A percentile compares a stretch with the other conserved stretches of the same genome.
These are phyloP conservation scores for Oegoconia quadripuncta DNA, from an alignment of 2,888 invertebrate species.

Conservation along the genomic window DNA sequence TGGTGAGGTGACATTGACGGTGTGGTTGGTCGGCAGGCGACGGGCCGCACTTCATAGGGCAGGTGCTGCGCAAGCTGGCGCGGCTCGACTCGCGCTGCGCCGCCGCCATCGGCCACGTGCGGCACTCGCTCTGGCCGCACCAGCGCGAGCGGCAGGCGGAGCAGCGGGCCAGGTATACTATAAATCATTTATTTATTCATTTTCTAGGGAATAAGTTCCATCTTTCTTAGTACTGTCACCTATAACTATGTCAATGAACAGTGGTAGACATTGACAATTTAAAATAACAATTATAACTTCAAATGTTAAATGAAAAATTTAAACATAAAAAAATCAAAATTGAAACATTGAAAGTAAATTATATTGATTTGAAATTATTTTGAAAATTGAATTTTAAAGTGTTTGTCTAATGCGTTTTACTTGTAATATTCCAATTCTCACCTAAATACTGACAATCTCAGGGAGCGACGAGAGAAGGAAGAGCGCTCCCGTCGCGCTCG, in stretches of 20 bases:
- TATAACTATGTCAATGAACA: too few relatives aligned
- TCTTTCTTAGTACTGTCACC: too few relatives aligned
- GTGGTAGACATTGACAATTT: too few relatives aligned
- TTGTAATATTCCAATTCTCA: too few relatives aligned
- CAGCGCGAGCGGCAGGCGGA: conserved; percentile 89
- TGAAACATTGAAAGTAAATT: too few relatives aligned
- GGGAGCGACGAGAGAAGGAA: conserved; percentile 87
- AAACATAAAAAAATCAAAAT: too few relatives aligned
- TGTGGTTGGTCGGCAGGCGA: conserved; percentile 79
- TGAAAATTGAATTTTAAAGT: too few relatives aligned
- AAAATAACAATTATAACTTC: too few relatives aligned
- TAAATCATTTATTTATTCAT: not conserved
- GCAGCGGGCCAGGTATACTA: conserved; percentile 76
- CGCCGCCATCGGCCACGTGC: conserved; percentile 83
- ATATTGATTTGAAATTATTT: too few relatives aligned
- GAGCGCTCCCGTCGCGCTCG: conserved; percentile 91
- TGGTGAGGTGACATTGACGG: not conserved
- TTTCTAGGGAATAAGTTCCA: too few relatives aligned
- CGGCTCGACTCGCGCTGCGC: conserved; percentile 85
- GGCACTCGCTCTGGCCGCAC: conserved; percentile 88
- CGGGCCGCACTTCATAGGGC: conserved; percentile 92
- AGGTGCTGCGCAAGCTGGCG: conserved; percentile 87
- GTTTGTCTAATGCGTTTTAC: too few relatives aligned
- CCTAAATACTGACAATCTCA: conserved; percentile 15
- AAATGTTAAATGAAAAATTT: too few relatives aligned